Conservation (phyloP, 2,888 invertebrate species). For the Chironomus tentans region DNA sequence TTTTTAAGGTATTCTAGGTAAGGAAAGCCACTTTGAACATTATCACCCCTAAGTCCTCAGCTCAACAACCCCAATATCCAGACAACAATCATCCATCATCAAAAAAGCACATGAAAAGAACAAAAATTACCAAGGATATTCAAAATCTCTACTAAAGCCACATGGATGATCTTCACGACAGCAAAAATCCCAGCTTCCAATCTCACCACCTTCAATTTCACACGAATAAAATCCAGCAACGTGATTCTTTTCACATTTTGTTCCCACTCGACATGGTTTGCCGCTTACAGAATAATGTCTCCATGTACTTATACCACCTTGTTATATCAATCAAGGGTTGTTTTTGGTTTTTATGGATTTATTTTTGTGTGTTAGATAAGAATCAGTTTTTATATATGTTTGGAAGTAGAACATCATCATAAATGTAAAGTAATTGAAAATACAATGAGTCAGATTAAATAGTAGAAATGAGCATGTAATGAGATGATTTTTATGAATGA, state of each 20-base stretch:
- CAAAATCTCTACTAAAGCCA: slow-evolving; percentile 72
- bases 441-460: background rate
- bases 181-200: slow-evolving; percentile 76
- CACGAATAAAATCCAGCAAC: slow-evolving; percentile 78
- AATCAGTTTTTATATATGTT: background rate
- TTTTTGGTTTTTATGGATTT: background rate
- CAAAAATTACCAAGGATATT: slow-evolving; percentile 63
- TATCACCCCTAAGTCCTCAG: no score
- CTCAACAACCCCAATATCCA: no score
- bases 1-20: no score
- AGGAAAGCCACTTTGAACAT: no score
- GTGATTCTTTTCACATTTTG: slow-evolving; percentile 60
- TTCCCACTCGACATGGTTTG: slow-evolving; percentile 63
- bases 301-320: slow-evolving; percentile 8
- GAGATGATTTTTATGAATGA: background rate
- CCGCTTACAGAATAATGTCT: slow-evolving; percentile 69
- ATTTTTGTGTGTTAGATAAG: background rate
- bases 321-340: background rate
- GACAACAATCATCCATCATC: background rate
- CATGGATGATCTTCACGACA: slow-evolving; percentile 74
- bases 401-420: background rate
- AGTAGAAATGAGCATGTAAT: background rate
- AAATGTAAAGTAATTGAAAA: background rate
- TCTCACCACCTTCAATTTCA: slow-evolving; percentile 61
- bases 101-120: background rate